phyloP scores from a whole-genome alignment of 2,113 vertebrate genomes.

The Nothocercus nigrocapillus region DNA sequence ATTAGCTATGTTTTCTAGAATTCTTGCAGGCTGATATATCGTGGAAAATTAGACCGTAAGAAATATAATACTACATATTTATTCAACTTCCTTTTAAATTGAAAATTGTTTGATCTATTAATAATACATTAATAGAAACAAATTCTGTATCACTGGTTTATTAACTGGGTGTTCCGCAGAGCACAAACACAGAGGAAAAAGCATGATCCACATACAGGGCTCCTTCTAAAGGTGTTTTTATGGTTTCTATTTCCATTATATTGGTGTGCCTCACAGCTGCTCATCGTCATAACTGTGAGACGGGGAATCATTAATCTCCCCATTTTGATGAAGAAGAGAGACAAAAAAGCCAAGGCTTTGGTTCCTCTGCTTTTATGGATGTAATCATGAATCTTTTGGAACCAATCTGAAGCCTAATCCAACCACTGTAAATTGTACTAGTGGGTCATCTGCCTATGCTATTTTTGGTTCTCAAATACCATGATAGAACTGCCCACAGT shows the following conservation, averaged over 20 bases:
- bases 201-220: neutral
- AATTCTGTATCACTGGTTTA: neutral
- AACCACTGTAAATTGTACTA: neutral
- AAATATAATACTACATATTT: neutral
- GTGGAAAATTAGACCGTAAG: neutral
- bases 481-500: neutral
- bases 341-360: neutral
- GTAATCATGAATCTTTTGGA: neutral
- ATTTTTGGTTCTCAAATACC: neutral
- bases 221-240: neutral
- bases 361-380: neutral
- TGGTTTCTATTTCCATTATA: neutral
- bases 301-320: neutral
- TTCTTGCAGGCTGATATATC: neutral
- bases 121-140: neutral
- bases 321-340: neutral
- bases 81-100: neutral
- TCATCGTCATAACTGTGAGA: neutral
- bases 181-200: neutral
- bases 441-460: neutral
- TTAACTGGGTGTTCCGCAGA: neutral
- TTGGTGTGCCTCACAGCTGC: neutral
- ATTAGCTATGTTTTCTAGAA: neutral
- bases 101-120: neutral
- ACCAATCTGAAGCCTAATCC: neutral